Evolutionary conservation across 2,888 invertebrate genomes (phyloP), one percentile per base, ranked within the genome.

Genomic region (Neuroscelio doddi): DNA sequence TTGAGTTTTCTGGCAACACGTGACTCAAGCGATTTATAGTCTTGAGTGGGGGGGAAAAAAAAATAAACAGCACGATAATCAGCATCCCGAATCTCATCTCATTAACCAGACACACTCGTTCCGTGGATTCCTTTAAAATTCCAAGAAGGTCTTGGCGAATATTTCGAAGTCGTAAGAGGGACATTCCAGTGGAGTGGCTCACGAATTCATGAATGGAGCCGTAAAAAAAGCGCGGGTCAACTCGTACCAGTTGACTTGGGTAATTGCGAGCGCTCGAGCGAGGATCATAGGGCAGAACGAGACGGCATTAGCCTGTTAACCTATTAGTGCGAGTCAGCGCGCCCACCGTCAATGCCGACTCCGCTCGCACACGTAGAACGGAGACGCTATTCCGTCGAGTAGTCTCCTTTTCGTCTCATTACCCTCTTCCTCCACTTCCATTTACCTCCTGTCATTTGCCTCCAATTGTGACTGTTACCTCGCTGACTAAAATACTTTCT

Each of bases 241-340:
- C 76, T 76, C 70, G 76, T 76, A 76, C 80, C 77, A 80, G 77
- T 80, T 80, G 80, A 80, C 80, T 79, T 73, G 74, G 77, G 78
- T 80, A 80, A 80, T 80, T 77, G 76, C 71, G 72, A 71, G 72
- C 69, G 64, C 57, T 66, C 70, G 58, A 70, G 70, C 68, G 70
- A 66, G 62, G 79, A 73, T 76, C 78, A 77, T 78, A 80, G 79
- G 79, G 77, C 80, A 79, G 72, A 80, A 77, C 75, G 76, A 79
- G 77, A 70, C 74, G 75, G 71, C 80, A 80, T 80, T 79, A 80
- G 76, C 76, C 76, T 68, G 77, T 79, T 80, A 77, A 73, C 45
- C 61, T 47, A 58, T 58, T 59, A 53, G 24, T 30, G 44, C 52
- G 53, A 61, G 49, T 49, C 53, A 61, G 42, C 47, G 55, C 46